Base-by-base conservation (phyloP, 2,888 invertebrate species). In the Leptothorax acervorum region DNA sequence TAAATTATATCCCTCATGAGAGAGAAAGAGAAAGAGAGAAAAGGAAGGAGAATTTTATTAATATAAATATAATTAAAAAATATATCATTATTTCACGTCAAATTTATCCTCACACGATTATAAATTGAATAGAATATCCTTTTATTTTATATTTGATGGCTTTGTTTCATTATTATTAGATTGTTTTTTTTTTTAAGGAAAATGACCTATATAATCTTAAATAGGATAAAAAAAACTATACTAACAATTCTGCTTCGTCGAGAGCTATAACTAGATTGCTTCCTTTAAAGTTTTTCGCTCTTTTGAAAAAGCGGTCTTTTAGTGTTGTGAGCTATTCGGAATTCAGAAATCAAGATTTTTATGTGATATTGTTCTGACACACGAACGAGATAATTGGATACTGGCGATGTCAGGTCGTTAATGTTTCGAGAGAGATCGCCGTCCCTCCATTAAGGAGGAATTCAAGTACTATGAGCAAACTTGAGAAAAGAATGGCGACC, bases 381-480 rank as follows among this genome's bases (percentile, higher is more conserved):
- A 11, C 15, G 31, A 57, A 18, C 45, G 18, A 11, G 18, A 11
- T 57, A 15, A 70, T 60, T 78, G 68, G 68, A 48, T n/a, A 66
- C 12, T 42, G 12, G 11, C 55, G 35, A 48, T 39, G 76, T 45
- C 31, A 28, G 55, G 42, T 55, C 55, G 62, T 45, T 60, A 65
- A 82, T 35, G 51, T 68, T 55, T 55, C 35, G 48, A 60, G 55
- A 53, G 35, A 55, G 74, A 68, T 55, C n/a, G 62, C 68, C 48
- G 2, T 70, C 23, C 81, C 65, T 79, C 85, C 86, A 87, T 90
- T 90, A 90, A 89, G 74, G 85, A 65, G 83, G 84, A 82, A 87
- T 87, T 90, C 87, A 86, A 90, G 90, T 86, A 86, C 83, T 45
- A 63, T 45, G 86, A 68, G 85, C 84, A 83, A 90, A 86, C 87